These are phyloP conservation scores for Paradoxurus hermaphroditus DNA, from an alignment of 2,113 vertebrate genomes.

Conservation along the genomic window DNA sequence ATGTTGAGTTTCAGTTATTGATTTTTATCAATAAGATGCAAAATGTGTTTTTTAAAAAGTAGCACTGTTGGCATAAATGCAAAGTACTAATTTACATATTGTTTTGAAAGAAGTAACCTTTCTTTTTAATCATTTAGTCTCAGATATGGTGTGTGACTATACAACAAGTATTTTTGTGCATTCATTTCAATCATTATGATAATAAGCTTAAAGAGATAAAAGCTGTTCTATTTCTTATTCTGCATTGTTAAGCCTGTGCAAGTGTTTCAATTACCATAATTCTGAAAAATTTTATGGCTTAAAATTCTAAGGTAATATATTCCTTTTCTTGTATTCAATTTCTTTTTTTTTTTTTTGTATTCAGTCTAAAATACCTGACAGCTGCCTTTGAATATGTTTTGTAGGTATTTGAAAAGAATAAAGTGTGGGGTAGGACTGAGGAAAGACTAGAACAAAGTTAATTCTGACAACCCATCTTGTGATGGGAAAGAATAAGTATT, in stretches of 20 bases:
- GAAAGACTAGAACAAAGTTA: conserved; percentile 47
- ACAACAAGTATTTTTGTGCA: conserved; percentile 47
- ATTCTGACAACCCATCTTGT: conserved; percentile 58
- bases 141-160: conserved; percentile 27
- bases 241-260: conserved; percentile 65
- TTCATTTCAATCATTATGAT: conserved; percentile 66
- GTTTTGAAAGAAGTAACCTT: conserved; percentile 53
- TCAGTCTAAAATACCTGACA: conserved; percentile 68
- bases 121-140: conserved; percentile 59
- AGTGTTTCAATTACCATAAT: conserved; percentile 75
- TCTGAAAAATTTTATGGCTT: conserved; percentile 63
- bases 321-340: conserved; percentile 62
- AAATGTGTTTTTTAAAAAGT: background rate
- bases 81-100: conserved; percentile 60
- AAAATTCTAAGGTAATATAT: conserved; percentile 64
- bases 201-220: conserved; percentile 70
- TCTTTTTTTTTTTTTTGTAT: conserved; percentile 51
- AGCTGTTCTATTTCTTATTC: conserved; percentile 61
- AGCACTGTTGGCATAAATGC: background rate
- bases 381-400: conserved; percentile 72
- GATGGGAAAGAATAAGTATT: conserved; percentile 36
- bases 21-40: conserved; percentile 36
- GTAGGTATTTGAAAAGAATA: conserved; percentile 55
- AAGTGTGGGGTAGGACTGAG: conserved; percentile 47
- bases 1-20: conserved; percentile 16